Evolutionary conservation across 1,140 invertebrate species (phyloP), one percentile per base, ranked within the genome.

Genomic region (Drosophila punjabiensis): DNA sequence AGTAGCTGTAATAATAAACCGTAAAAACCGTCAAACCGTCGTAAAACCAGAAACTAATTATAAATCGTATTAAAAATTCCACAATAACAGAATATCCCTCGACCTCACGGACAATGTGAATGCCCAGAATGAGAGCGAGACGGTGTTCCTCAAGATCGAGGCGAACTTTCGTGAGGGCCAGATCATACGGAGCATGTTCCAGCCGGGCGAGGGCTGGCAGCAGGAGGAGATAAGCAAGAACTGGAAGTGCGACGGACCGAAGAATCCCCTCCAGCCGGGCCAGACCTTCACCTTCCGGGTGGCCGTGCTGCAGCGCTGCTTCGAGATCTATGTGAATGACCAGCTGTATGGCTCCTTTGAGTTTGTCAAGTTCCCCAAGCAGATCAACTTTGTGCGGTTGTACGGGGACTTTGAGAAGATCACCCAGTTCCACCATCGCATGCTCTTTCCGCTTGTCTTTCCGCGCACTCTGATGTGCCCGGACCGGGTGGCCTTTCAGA

Each of bases 141-240:
- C 91, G 35, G 91, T 93, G 58, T 93, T 85, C 33, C 60, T 93
- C 2, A 92, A 93, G 69, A 93, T 93, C 32, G 92, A 93, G 55
- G 92, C 92, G 9, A 93, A 93, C 60, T 93, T 93, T 45, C 82
- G 92, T 0, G 92, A 93, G 71, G 92, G 92, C 50, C 92, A 93
- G 77, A 93, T 93, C 63, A 93, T 93, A 53, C 79, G 92, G 10
- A 93, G 91, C 76, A 93, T 93, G 92, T 93, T 93, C 61, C 91
- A 88, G 74, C 92, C 92, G 3, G 92, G 92, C 2, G 89, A 92
- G 66, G 92, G 92, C 32, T 93, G 92, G 92, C 82, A 93, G 63
- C 92, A 93, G 71, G 92, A 93, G 60, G 92, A 93, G 50, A 93
- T 93, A 8, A 93, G 92, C 5, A 93, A 93, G 64, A 93, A 93